Conservation (phyloP, 2,113 vertebrate species). For the Catharus minimus region DNA sequence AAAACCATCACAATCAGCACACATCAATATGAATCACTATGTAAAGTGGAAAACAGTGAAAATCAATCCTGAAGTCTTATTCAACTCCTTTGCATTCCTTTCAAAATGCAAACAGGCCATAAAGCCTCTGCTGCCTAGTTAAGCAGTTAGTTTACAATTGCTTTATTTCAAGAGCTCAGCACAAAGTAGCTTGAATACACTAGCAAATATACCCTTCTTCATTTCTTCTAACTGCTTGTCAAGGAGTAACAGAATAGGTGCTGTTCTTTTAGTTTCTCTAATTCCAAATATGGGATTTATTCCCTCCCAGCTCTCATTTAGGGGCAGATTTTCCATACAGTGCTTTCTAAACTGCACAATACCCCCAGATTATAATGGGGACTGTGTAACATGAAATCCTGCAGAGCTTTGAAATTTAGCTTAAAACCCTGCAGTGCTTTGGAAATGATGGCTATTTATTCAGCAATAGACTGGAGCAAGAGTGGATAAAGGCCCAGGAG, state of each 20-base stretch:
- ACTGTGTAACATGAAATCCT: neutral
- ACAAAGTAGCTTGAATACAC: neutral
- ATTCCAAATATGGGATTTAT: neutral
- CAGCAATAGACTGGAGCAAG: neutral
- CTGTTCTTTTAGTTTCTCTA: neutral
- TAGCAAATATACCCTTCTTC: neutral
- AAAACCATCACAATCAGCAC: neutral
- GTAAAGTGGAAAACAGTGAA: neutral
- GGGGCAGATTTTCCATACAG: neutral
- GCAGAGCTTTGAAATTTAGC: neutral
- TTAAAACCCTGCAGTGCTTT: constrained; percentile 17
- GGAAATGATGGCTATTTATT: neutral
- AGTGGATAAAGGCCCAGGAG: neutral
- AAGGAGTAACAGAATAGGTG: neutral
- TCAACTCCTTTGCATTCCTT: neutral
- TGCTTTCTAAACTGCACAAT: neutral
- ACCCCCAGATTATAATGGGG: neutral
- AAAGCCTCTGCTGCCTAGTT: neutral
- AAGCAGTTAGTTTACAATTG: neutral
- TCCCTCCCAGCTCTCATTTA: neutral
- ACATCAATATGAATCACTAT: neutral
- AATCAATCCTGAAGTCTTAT: neutral
- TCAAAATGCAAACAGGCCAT: neutral
- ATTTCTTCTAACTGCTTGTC: neutral
- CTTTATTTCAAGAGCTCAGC: neutral